phyloP scores from a whole-genome alignment of 1,140 invertebrate genomes.

The Drosophila leontia region DNA sequence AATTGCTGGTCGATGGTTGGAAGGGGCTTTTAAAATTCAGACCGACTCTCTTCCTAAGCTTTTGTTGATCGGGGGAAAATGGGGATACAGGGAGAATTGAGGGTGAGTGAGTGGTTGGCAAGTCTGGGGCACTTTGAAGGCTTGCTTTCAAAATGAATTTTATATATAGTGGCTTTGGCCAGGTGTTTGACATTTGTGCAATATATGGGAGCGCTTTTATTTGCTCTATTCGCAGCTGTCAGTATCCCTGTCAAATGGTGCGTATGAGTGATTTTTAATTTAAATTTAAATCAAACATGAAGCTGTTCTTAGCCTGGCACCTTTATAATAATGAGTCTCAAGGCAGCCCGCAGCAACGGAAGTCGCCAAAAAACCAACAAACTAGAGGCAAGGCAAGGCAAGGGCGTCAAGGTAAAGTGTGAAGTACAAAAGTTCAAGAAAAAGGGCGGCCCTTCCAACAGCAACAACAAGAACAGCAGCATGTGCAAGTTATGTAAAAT shows the following conservation, averaged over 20 bases:
- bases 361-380: slow-evolving; percentile 44
- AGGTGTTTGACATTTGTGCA: slow-evolving; percentile 41
- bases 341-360: slow-evolving; percentile 45
- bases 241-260: slow-evolving; percentile 51
- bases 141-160: slow-evolving; percentile 48
- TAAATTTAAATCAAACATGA: slow-evolving; percentile 56
- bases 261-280: slow-evolving; percentile 74
- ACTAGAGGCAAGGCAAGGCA: slow-evolving; percentile 30
- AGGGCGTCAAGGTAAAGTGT: slow-evolving; percentile 69
- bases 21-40: slow-evolving; percentile 27
- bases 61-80: slow-evolving; percentile 9
- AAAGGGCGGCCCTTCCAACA: neutral
- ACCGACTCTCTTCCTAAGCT: slow-evolving; percentile 6
- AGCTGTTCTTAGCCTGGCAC: slow-evolving; percentile 12
- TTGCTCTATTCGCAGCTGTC: slow-evolving; percentile 50
- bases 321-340: slow-evolving; percentile 12
- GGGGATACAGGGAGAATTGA: neutral
- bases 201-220: slow-evolving; percentile 20
- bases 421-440: slow-evolving; percentile 31
- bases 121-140: slow-evolving; percentile 26
- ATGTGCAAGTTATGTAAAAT: slow-evolving; percentile 69
- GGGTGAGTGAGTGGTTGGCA: slow-evolving; percentile 1
- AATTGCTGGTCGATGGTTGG: slow-evolving; percentile 38
- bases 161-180: slow-evolving; percentile 25
- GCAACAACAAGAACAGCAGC: slow-evolving; percentile 4